A percentile compares a stretch with the other conserved stretches of the same genome.
Evolutionary conservation across 2,888 invertebrate genomes (phyloP).

Genomic region (Rhodophaea formosa): DNA sequence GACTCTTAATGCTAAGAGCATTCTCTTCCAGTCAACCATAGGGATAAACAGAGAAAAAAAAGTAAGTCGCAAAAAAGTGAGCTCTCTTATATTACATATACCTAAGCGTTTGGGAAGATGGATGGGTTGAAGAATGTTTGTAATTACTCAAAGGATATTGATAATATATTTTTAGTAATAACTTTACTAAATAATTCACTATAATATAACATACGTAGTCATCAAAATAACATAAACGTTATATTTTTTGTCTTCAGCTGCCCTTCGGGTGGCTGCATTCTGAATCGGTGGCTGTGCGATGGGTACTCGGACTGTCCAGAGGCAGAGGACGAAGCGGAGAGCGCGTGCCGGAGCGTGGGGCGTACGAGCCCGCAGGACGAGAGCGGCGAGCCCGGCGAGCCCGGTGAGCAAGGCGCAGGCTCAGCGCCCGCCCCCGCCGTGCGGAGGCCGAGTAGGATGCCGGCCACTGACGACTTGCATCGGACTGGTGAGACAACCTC

Average conservation of each 20-base stretch:
- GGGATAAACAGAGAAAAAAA: no score
- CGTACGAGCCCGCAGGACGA: slow-evolving; percentile 61
- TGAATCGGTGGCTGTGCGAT: slow-evolving; percentile 71
- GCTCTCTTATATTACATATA: no score
- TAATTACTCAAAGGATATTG: no score
- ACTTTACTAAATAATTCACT: no score
- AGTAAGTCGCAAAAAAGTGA: no score
- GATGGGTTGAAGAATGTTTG: no score
- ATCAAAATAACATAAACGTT: no score
- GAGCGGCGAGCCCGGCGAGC: slow-evolving; percentile 39
- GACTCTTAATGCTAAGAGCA: no score
- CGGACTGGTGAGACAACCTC: slow-evolving; percentile 25
- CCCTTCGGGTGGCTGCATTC: slow-evolving; percentile 60
- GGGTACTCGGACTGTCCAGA: slow-evolving; percentile 70
- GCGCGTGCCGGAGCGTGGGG: slow-evolving; percentile 42
- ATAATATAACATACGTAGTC: no score
- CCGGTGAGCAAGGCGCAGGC: slow-evolving; percentile 62
- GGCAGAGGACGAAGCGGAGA: slow-evolving; percentile 62
- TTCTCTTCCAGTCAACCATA: no score
- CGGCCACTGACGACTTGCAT: slow-evolving; percentile 27
- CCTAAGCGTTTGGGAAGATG: no score
- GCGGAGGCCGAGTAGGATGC: slow-evolving; percentile 49
- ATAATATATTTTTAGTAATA: no score
- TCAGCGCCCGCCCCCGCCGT: slow-evolving; percentile 66
- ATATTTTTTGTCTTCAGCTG: slow-evolving; percentile 46